phyloP scores from a whole-genome alignment of 2,113 vertebrate species.

The Porphyrio hochstetteri region DNA sequence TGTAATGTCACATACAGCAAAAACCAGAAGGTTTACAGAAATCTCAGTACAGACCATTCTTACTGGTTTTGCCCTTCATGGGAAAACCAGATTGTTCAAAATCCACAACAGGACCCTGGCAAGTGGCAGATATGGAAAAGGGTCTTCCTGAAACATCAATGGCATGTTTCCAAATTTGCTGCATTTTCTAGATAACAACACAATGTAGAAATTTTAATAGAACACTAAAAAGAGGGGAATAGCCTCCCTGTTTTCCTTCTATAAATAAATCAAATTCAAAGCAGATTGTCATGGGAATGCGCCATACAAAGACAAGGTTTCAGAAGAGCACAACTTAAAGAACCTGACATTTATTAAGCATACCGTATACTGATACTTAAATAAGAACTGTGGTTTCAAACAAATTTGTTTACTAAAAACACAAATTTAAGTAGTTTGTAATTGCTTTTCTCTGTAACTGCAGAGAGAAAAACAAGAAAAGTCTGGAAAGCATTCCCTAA shows the following conservation, averaged over 20 bases:
- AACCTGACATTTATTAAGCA: neutral
- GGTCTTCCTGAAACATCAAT: neutral
- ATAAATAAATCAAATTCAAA: neutral
- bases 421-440: neutral
- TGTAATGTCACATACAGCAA: neutral
- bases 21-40: neutral
- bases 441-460: neutral
- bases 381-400: neutral
- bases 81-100: neutral
- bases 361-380: neutral
- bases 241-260: neutral
- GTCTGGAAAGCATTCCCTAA: neutral
- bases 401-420: neutral
- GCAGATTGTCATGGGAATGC: neutral
- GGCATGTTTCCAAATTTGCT: neutral
- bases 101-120: fast-evolving
- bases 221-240: neutral
- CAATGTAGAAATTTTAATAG: neutral
- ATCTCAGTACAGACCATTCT: neutral
- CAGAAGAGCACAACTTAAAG: neutral
- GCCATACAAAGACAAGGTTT: neutral
- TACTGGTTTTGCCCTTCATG: neutral
- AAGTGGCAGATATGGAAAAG: neutral
- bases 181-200: neutral
- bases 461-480: neutral